phyloP scores from a whole-genome alignment of 2,113 vertebrate genomes.

The Climacteris rufus region DNA sequence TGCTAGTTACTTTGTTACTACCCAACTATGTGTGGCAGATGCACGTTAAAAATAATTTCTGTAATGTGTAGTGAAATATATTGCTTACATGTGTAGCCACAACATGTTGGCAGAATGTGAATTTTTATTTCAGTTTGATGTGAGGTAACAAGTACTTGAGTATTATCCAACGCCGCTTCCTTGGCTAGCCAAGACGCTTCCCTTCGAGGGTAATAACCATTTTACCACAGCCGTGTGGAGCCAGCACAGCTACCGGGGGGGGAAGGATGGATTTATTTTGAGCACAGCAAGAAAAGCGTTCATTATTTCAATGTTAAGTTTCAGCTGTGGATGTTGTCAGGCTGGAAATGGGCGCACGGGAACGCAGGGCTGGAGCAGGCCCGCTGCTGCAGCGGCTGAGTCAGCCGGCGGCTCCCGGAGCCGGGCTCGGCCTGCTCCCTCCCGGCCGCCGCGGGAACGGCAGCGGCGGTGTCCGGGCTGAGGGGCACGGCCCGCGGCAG shows the following conservation, averaged over 20 bases:
- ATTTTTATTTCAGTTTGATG: neutral
- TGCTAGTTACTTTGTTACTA: neutral
- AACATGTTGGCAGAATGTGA: neutral
- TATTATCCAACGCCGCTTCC: neutral
- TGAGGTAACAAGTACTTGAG: neutral
- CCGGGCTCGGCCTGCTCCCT: constrained; percentile 10
- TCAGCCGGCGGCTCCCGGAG: too few species aligned
- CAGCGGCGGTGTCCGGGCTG: neutral
- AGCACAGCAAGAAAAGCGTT: neutral
- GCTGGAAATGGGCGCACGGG: neutral
- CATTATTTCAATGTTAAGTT: neutral
- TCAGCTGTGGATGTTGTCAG: neutral
- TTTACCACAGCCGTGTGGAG: neutral
- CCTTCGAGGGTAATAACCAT: accelerated
- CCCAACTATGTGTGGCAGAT: neutral
- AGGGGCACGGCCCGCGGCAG: too few species aligned
- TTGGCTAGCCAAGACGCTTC: neutral
- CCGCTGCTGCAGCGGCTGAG: too few species aligned
- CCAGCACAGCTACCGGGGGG: accelerated
- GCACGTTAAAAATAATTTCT: neutral
- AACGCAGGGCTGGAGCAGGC: neutral
- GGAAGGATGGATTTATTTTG: neutral
- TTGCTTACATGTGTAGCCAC: neutral
- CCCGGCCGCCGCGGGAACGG: neutral
- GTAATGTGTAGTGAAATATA: neutral